A percentile compares a stretch with the other conserved stretches of the same genome.
Evolutionary conservation across 1,140 invertebrate species (phyloP).

Genomic region (Streblospio benedicti): DNA sequence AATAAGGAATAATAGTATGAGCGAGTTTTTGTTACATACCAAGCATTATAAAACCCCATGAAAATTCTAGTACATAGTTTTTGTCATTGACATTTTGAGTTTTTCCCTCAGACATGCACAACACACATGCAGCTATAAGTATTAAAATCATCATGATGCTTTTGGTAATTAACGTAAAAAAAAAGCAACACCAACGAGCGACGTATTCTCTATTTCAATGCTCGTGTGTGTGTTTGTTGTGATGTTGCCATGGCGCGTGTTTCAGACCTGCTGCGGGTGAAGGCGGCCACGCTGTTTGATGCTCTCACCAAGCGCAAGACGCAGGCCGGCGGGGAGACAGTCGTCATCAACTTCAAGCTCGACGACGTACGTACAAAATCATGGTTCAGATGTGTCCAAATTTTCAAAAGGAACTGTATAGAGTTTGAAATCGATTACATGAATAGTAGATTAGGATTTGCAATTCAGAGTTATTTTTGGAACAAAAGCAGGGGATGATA

Average conservation of each 20-base stretch:
- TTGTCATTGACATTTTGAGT: background rate
- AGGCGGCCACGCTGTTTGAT: slow-evolving; percentile 75
- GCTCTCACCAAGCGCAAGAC: slow-evolving; percentile 79
- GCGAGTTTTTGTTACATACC: background rate
- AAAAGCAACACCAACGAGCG: too few species aligned
- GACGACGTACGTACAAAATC: slow-evolving; percentile 55
- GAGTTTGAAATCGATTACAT: too few species aligned
- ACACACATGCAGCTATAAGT: background rate
- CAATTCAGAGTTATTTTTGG: too few species aligned
- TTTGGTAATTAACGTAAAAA: background rate
- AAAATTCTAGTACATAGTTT: background rate
- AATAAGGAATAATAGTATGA: background rate
- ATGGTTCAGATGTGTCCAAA: too few species aligned
- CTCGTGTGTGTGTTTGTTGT: background rate
- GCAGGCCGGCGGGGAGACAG: slow-evolving; percentile 76
- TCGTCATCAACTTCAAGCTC: slow-evolving; percentile 79
- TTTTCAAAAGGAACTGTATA: too few species aligned
- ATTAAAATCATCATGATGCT: background rate
- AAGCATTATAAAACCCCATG: background rate
- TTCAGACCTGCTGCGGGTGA: slow-evolving; percentile 50
- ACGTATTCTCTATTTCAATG: background rate
- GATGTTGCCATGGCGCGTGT: background rate
- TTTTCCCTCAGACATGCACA: background rate
- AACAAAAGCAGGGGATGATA: too few species aligned
- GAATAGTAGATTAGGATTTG: too few species aligned